Evolutionary conservation across 2,113 vertebrate species (phyloP), one percentile per base, ranked within the genome.

Genomic region (Sylvilagus bachmani): DNA sequence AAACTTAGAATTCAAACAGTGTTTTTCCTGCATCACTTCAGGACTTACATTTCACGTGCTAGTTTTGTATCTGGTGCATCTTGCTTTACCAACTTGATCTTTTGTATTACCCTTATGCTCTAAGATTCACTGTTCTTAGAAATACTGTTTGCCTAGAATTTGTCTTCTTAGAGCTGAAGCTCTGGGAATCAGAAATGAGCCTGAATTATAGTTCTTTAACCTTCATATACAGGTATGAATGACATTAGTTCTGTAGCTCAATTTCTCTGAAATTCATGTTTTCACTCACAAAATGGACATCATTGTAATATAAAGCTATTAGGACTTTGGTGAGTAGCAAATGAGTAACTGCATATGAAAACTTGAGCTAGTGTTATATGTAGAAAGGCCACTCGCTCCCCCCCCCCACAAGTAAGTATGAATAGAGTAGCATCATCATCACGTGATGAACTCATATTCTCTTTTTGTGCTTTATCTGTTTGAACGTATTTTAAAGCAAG

Each of bases 181-280:
- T 94, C 25, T 44, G 17, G 80, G 19, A 80, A 66, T 96, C 66
- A 83, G 31, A 75, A 17, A 67, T 74, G 25, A 89, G 58, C 82
- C 24, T 92, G 51, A 92, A 33, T 92, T 25, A 29, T 33, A 90
- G 36, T 58, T 74, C 31, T 79, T 90, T 31, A 75, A 4, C 29
- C 38, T 92, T 91, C 14, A 3, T 44, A 7, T 58, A 82, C 31
- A 85, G 6, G 14, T 77, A 7, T 90, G 19, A 36, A 7, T 90
- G 19, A 36, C 70, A 79, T 82, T 73, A 64, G 16, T 95, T 93
- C 36, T 74, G 36, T 91, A 21, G 64, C 4, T 29, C 74, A 70
- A 62, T n/a, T 82, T 94, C 36, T 95, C 22, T 93, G 79, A 90
- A 79, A 66, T 89, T 91, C 51, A 31, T 24, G 12, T 61, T 93